These are phyloP conservation scores for Apodemus speciosus DNA, from an alignment of 2,113 vertebrate genomes.

Conservation along the genomic window DNA sequence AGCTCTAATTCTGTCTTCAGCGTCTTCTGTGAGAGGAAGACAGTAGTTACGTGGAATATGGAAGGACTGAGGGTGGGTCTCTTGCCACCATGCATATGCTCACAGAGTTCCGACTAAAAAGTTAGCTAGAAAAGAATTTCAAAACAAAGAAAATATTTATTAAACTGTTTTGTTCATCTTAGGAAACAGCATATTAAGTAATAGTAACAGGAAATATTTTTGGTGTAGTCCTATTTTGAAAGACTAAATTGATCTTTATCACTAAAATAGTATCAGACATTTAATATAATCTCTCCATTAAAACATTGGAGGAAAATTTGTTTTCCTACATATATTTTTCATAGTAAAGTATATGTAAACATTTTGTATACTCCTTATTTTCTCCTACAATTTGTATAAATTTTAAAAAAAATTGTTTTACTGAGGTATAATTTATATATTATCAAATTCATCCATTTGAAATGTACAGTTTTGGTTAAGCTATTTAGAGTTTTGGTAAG, in stretches of 20 bases:
- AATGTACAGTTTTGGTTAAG: background rate
- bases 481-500: background rate
- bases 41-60: background rate
- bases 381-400: background rate
- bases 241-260: constrained; percentile 16
- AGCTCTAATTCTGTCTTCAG: background rate
- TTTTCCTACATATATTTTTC: background rate
- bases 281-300: background rate
- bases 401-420: background rate
- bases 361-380: background rate
- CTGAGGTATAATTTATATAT: background rate
- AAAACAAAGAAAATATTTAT: background rate
- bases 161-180: constrained; percentile 42
- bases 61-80: background rate
- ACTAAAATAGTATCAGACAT: constrained; percentile 24
- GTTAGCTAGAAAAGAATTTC: background rate
- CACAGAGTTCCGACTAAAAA: background rate
- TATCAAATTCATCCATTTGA: background rate
- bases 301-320: constrained; percentile 1
- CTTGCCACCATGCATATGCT: background rate
- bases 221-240: background rate
- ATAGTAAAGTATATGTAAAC: background rate
- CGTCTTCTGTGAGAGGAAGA: background rate
- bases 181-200: background rate
- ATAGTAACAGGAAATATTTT: background rate